Percentiles rank a stretch among this genome's conserved stretches.
These are phyloP conservation scores for Cremastobaeus sp. DNA, from an alignment of 2,888 invertebrate genomes.

Conservation along the genomic window DNA sequence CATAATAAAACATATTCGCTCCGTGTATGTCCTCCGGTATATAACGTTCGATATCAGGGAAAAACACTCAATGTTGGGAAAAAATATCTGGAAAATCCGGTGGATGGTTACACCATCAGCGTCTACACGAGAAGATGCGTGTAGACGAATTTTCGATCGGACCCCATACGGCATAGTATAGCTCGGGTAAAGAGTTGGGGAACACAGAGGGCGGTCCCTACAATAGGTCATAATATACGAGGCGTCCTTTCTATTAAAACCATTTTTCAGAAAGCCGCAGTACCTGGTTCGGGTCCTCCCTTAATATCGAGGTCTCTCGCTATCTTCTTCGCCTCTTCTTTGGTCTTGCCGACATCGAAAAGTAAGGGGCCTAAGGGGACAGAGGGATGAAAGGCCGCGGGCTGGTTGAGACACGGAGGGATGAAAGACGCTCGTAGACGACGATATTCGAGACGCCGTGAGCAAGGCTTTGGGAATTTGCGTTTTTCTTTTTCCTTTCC, in stretches of 20 bases:
- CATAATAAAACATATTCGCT: slow-evolving; percentile 1
- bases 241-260: slow-evolving; percentile 65
- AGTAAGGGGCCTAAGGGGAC: slow-evolving; percentile 34
- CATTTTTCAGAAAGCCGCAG: slow-evolving; percentile 63
- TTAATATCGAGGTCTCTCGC: slow-evolving; percentile 57
- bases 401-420: slow-evolving; percentile 49
- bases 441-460: slow-evolving; percentile 59
- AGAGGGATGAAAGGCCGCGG: slow-evolving; percentile 56
- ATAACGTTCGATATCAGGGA: not conserved
- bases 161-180: slow-evolving; percentile 24
- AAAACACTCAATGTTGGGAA: slow-evolving; percentile 3
- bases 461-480: slow-evolving; percentile 55
- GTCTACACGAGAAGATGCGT: slow-evolving; percentile 29
- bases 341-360: slow-evolving; percentile 58
- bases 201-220: slow-evolving; percentile 44
- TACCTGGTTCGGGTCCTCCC: slow-evolving; percentile 52
- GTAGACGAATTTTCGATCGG: slow-evolving; percentile 37
- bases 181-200: slow-evolving; percentile 33
- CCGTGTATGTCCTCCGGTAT: slow-evolving; percentile 1
- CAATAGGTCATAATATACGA: slow-evolving; percentile 68
- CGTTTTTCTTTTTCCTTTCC: slow-evolving; percentile 29
- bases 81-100: slow-evolving; percentile 20
- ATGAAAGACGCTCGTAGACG: slow-evolving; percentile 56
- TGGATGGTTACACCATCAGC: slow-evolving; percentile 17
- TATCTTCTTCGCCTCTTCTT: slow-evolving; percentile 55